Conservation (phyloP, 2,888 invertebrate genomes). For the Leucophenga maculata region DNA sequence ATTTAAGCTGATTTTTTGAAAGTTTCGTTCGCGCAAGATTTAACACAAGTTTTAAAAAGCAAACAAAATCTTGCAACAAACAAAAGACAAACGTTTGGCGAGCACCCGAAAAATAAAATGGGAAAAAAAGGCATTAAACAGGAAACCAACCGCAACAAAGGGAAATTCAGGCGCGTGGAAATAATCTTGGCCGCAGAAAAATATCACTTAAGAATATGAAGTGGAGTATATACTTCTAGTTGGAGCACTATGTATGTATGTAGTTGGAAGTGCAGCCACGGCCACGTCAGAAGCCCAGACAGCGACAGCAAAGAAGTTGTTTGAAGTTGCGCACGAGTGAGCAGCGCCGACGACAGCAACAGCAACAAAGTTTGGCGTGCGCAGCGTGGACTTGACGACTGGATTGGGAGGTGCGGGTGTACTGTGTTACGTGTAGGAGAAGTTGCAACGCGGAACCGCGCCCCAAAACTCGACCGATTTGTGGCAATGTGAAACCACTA, state of each 20-base stretch:
- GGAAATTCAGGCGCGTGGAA: constrained; percentile 18
- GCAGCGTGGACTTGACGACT: background rate
- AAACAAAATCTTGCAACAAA: background rate
- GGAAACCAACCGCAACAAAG: constrained; percentile 18
- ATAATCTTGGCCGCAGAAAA: constrained; percentile 20
- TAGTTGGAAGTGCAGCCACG: no score
- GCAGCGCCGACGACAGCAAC: constrained; percentile 29
- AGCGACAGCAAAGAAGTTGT: constrained; percentile 2
- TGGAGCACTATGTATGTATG: no score
- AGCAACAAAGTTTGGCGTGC: constrained; percentile 15
- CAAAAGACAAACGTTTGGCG: constrained; percentile 2
- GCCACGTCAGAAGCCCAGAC: background rate
- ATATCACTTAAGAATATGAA: constrained; percentile 7
- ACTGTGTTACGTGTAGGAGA: background rate
- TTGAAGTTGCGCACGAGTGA: constrained; percentile 53
- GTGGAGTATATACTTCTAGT: no score
- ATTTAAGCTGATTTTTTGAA: constrained; percentile 48
- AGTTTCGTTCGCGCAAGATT: constrained; percentile 19
- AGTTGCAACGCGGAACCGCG: background rate
- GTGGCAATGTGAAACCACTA: background rate
- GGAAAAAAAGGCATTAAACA: background rate
- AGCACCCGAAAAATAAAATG: background rate
- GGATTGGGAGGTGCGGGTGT: constrained; percentile 43
- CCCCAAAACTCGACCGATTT: constrained; percentile 2
- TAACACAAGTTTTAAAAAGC: constrained; percentile 19